Evolutionary conservation across 2,888 invertebrate species (phyloP).

Genomic region (Tipula lateralis): DNA sequence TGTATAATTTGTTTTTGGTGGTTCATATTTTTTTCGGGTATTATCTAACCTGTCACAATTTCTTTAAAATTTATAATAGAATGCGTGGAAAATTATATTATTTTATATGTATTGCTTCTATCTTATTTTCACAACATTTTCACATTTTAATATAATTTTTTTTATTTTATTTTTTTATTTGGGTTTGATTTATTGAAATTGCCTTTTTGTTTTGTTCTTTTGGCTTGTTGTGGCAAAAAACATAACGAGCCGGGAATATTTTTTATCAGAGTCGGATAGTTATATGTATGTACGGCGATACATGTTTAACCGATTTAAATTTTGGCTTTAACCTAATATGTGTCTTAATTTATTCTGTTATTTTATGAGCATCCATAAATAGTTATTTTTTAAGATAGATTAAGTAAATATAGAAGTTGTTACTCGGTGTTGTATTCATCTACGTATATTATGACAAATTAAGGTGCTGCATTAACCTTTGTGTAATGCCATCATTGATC

Average conservation of each 20-base stretch:
- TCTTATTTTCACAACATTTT: slow-evolving; percentile 12
- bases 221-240: background rate
- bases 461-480: background rate
- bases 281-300: background rate
- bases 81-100: slow-evolving; percentile 24
- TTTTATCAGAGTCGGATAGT: background rate
- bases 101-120: background rate
- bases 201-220: slow-evolving; percentile 4
- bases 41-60: slow-evolving; percentile 19
- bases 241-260: background rate
- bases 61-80: slow-evolving; percentile 11
- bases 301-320: background rate
- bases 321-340: background rate
- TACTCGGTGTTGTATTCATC: background rate
- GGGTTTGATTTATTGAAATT: slow-evolving; percentile 24
- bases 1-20: background rate
- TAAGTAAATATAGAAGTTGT: background rate
- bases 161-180: background rate
- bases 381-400: background rate
- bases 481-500: background rate
- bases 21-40: background rate
- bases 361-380: background rate
- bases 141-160: background rate
- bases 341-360: background rate
- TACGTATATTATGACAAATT: background rate